A percentile compares a stretch with the other conserved stretches of the same genome.
phyloP scores from a whole-genome alignment of 2,113 vertebrate species.

The Ploceus nigricollis region DNA sequence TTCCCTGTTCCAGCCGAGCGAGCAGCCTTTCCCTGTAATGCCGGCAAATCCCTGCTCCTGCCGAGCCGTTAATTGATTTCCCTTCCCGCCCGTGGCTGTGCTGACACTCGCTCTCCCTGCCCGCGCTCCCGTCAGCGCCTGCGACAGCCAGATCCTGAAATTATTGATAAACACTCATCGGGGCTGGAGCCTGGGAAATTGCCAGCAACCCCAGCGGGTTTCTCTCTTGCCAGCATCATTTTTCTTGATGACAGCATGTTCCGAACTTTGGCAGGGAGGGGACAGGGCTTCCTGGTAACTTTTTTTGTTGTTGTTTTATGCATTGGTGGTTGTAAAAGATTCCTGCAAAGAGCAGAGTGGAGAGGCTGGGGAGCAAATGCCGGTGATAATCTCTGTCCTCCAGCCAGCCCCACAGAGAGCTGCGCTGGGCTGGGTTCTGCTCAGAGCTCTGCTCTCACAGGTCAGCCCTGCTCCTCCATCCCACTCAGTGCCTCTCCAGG shows the following conservation, averaged over 20 bases:
- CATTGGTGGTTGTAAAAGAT: background rate
- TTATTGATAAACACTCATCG: constrained; percentile 73
- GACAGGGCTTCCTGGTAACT: constrained; percentile 19
- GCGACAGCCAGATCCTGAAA: constrained; percentile 41
- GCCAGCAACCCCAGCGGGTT: constrained; percentile 67
- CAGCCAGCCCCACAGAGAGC: background rate
- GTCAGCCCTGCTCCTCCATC: background rate
- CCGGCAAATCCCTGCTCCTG: background rate
- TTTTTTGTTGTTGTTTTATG: background rate
- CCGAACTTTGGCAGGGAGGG: constrained; percentile 5
- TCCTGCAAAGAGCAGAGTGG: background rate
- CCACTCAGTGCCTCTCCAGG: background rate
- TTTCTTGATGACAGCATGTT: constrained; percentile 76
- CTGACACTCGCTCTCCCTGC: background rate
- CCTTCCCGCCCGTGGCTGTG: background rate
- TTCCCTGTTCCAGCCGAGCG: background rate
- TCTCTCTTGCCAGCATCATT: constrained; percentile 72
- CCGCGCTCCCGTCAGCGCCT: background rate
- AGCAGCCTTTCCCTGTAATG: background rate
- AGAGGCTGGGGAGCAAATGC: background rate
- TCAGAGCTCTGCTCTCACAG: background rate
- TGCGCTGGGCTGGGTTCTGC: background rate
- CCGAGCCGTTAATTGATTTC: background rate
- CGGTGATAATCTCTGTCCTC: background rate
- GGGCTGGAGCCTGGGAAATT: constrained; percentile 65